phyloP scores from a whole-genome alignment of 2,797 vertebrate species.

The Antennarius maculatus region DNA sequence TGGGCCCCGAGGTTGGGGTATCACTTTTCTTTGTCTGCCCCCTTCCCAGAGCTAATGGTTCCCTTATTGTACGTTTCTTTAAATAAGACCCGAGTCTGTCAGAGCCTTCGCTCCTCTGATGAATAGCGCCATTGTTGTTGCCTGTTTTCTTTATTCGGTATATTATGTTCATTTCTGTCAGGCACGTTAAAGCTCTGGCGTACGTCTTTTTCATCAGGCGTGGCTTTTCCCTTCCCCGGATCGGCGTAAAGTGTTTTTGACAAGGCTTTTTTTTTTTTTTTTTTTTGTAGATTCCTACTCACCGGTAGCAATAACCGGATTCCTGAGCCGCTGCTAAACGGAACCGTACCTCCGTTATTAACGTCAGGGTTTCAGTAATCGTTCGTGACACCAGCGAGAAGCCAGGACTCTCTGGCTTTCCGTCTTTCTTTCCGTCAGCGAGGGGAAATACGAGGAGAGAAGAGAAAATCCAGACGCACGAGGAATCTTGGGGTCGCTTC shows the following conservation, averaged over 20 bases:
- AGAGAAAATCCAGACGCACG: constrained; percentile 33
- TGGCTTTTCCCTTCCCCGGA: constrained; percentile 9
- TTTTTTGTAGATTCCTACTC: constrained; percentile 17
- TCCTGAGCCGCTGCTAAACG: constrained; percentile 30
- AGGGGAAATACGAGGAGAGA: constrained; percentile 20
- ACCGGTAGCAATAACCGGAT: constrained; percentile 35
- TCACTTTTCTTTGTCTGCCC: constrained; percentile 72
- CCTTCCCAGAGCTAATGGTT: constrained; percentile 71
- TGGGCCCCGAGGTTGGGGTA: constrained; percentile 51
- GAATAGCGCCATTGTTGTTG: constrained; percentile 57
- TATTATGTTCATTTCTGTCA: constrained; percentile 27
- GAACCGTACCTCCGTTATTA: constrained; percentile 28
- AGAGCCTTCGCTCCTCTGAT: constrained; percentile 33
- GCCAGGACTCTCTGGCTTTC: constrained; percentile 33
- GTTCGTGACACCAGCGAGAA: constrained; percentile 18
- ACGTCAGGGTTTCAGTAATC: constrained; percentile 24
- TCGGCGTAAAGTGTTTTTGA: constrained; percentile 46
- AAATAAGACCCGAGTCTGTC: constrained; percentile 54
- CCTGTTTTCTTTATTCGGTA: constrained; percentile 24
- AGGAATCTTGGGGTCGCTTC: constrained; percentile 49
- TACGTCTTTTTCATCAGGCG: constrained; percentile 27
- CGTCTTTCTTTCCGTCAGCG: constrained; percentile 25
- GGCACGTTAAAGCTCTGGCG: constrained; percentile 31
- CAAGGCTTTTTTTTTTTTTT: constrained; percentile 1
- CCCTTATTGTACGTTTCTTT: constrained; percentile 72